phyloP scores from a whole-genome alignment of 2,113 vertebrate genomes.

The Phyllopteryx taeniolatus region DNA sequence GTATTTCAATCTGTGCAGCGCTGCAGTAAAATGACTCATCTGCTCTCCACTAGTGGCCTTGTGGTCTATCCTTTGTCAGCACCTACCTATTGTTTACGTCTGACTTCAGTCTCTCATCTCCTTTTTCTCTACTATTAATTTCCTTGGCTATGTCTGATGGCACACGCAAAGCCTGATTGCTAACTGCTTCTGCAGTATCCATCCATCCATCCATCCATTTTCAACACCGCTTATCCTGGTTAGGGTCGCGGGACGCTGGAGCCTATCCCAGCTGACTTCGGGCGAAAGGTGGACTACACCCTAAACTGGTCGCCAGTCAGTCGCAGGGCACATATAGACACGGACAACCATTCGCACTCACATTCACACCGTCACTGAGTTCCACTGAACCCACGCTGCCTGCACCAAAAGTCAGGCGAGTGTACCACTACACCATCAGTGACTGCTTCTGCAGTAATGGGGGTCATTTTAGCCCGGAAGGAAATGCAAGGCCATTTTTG shows the following conservation, averaged over 20 bases:
- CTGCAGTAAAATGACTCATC: constrained; percentile 73
- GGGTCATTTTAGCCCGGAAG: constrained; percentile 63
- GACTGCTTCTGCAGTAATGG: constrained; percentile 55
- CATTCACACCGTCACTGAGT: too few relatives aligned
- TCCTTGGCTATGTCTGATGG: constrained; percentile 29
- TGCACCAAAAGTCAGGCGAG: too few relatives aligned
- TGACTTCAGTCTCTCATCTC: constrained; percentile 23
- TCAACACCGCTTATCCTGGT: too few relatives aligned
- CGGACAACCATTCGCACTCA: too few relatives aligned
- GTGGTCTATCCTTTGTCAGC: constrained; percentile 41
- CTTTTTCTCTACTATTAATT: constrained; percentile 31
- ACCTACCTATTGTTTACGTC: constrained; percentile 50
- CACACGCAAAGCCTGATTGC: constrained; percentile 33
- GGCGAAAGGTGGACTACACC: too few relatives aligned
- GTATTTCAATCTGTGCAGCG: constrained; percentile 52
- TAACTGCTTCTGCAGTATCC: constrained; percentile 27
- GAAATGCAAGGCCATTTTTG: constrained; percentile 62
- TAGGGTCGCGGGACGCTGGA: too few relatives aligned
- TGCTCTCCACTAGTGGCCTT: constrained; percentile 35
- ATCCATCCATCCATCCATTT: too few relatives aligned
- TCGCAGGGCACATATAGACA: too few relatives aligned
- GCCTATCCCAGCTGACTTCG: too few relatives aligned
- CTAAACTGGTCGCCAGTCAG: too few relatives aligned
- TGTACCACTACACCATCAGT: too few relatives aligned
- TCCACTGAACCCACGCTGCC: too few relatives aligned